Evolutionary conservation across 2,888 invertebrate genomes (phyloP).

Genomic region (Zeuzera pyrina): DNA sequence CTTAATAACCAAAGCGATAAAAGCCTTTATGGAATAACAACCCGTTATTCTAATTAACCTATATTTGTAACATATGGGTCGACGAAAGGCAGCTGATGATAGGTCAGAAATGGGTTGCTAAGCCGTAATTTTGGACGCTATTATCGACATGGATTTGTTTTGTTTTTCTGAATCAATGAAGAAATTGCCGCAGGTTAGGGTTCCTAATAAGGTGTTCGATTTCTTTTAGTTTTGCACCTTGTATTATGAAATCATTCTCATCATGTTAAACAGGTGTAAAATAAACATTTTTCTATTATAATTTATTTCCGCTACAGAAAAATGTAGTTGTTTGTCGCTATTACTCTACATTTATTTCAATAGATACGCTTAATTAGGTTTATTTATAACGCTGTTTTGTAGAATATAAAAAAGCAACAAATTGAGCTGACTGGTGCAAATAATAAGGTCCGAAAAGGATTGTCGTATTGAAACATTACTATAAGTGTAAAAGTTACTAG

Average conservation of each 20-base stretch:
- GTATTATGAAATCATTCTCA: slow-evolving; percentile 45
- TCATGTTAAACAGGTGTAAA: slow-evolving; percentile 43
- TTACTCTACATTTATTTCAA: too few species aligned
- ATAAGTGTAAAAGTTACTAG: too few species aligned
- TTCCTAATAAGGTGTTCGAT: slow-evolving; percentile 54
- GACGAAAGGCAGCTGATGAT: slow-evolving; percentile 53
- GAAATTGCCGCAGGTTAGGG: slow-evolving; percentile 36
- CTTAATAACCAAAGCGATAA: slow-evolving; percentile 14
- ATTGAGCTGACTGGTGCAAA: too few species aligned
- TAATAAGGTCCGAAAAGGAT: too few species aligned
- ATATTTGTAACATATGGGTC: slow-evolving; percentile 59
- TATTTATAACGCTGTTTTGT: too few species aligned
- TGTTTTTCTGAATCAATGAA: slow-evolving; percentile 37
- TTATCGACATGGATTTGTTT: slow-evolving; percentile 58
- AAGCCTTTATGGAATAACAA: slow-evolving; percentile 17
- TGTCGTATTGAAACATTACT: too few species aligned
- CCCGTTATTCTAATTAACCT: slow-evolving; percentile 42
- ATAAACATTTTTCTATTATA: too few species aligned
- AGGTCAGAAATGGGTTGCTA: slow-evolving; percentile 53
- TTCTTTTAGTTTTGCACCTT: slow-evolving; percentile 60
- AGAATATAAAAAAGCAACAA: too few species aligned
- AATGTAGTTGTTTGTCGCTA: too few species aligned
- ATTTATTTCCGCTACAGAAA: too few species aligned
- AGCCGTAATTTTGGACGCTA: slow-evolving; percentile 51
- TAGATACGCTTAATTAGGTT: too few species aligned